phyloP scores from a whole-genome alignment of 2,113 vertebrate genomes.

The Rhinichthys klamathensis region DNA sequence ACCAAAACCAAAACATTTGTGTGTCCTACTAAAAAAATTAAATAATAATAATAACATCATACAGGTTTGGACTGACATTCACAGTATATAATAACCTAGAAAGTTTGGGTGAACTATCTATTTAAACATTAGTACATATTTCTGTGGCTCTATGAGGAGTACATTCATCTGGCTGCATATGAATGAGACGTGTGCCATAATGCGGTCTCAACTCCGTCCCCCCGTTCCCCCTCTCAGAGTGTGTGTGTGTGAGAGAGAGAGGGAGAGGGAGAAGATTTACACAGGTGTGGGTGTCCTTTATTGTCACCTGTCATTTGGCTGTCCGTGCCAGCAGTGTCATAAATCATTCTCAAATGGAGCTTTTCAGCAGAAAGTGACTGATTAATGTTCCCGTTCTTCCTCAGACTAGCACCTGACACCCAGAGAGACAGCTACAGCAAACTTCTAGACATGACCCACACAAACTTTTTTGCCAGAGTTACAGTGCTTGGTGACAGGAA shows the following conservation, averaged over 20 bases:
- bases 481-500: conserved; percentile 23
- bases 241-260: conserved; percentile 41
- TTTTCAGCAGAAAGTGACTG: conserved; percentile 78
- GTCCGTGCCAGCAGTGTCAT: conserved; percentile 70
- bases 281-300: conserved; percentile 80
- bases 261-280: conserved; percentile 72
- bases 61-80: not conserved
- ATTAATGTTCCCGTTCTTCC: conserved; percentile 70
- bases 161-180: not conserved
- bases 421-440: conserved; percentile 34
- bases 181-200: not conserved
- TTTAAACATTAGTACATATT: not conserved
- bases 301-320: conserved; percentile 80
- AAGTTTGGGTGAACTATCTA: not conserved
- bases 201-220: not conserved
- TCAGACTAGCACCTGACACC: conserved; percentile 55
- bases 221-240: not conserved
- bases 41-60: too few relatives aligned
- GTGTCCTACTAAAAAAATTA: too few relatives aligned
- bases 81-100: not conserved
- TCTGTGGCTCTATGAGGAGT: not conserved
- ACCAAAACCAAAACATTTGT: too few relatives aligned
- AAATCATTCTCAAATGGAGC: conserved; percentile 81
- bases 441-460: conserved; percentile 44
- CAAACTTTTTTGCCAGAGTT: conserved; percentile 39